Evolutionary conservation across 2,888 invertebrate genomes (phyloP), one percentile per base, ranked within the genome.

Genomic region (Camponotus fellah): DNA sequence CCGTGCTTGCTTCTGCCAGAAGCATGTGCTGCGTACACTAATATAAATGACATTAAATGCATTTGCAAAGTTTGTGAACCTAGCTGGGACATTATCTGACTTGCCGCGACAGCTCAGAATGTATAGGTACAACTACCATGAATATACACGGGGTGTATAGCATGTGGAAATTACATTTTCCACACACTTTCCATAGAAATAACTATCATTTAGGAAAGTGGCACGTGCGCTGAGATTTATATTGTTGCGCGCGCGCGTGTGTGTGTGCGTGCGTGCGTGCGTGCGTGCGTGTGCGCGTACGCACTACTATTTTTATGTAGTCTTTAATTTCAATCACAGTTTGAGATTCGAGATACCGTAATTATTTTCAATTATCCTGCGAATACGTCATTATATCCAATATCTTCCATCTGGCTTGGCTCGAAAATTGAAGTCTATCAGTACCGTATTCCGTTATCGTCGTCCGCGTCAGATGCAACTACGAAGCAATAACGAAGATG

Each of bases 51-150:
- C 58, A 79, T 79, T 82, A 83, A 86, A 84, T 82, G 86, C 71
- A 68, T 82, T 85, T 74, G 75, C 82, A 76, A 87, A 87, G 91
- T 92, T 92, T 89, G 84, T 90, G 88, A 87, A 92, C 91, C 88
- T 66, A 86, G 71, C 46, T 65, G 72, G 64, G 72, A 86, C 68
- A 72, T 81, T 82, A 85, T 84, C 82, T 86, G 64, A 84, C 64
- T 80, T 82, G 79, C 60, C 21, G 21, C 32, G 53, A 79, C 32
- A 77, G 12, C n/a, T 43, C 34, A 12, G 34, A 43, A 3, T 66
- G 56, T 4, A 37, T 21, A 65, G 43, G 34, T 14, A 17, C 32
- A n/a, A 53, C 17, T 17, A 49, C 9, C 17, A 62, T 62, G 14
- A 43, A 62, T 53, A 64, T 17, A 17, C 17, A 26, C 26, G 26